Evolutionary conservation across 2,797 vertebrate genomes (phyloP), one percentile per base, ranked within the genome.

Genomic region (Schizopygopsis malacanthus): DNA sequence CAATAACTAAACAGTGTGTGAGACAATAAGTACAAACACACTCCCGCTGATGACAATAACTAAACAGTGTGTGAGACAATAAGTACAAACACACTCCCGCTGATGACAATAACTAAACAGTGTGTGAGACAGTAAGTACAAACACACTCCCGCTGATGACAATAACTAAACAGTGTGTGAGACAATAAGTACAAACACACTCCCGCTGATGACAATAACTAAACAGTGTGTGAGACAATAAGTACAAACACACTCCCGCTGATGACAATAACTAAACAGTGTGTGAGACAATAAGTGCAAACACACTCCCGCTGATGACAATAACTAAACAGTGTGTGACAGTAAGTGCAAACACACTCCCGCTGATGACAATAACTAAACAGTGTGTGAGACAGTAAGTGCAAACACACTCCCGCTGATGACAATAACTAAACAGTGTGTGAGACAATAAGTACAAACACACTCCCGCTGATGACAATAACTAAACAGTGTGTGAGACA

Each of bases 21-120:
- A 67, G 77, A 63, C 56, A 67, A 9, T 63, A 80, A 22, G 78
- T 45, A n/a, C n/a, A n/a, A n/a, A n/a, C 43, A 61, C 54, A 80
- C 10, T 67, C 25, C 61, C 25, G 20, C n/a, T 50, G 43, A 47
- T 67, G 61, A 50, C 43, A 67, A 25, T 33, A 50, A 79, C 50
- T 67, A 67, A 80, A 43, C 43, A 1, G 61, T 18, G 25, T 18
- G 43, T 33, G 78, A 67, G 77, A 63, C 56, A 67, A 9, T 63
- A 80, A 22, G 78, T 45, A n/a, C n/a, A n/a, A n/a, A n/a, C 43
- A 61, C 54, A 80, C 10, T 67, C 25, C 61, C 25, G 20, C n/a
- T 50, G 43, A 47, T 67, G 61, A 50, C 43, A 67, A 25, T 33
- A 50, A 79, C 50, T 67, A 67, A 80, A 43, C 43, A 1, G 61